Percentiles rank a stretch among this genome's conserved stretches.
Conservation (phyloP, 1,140 invertebrate genomes). For the Leptopilina boulardi region DNA sequence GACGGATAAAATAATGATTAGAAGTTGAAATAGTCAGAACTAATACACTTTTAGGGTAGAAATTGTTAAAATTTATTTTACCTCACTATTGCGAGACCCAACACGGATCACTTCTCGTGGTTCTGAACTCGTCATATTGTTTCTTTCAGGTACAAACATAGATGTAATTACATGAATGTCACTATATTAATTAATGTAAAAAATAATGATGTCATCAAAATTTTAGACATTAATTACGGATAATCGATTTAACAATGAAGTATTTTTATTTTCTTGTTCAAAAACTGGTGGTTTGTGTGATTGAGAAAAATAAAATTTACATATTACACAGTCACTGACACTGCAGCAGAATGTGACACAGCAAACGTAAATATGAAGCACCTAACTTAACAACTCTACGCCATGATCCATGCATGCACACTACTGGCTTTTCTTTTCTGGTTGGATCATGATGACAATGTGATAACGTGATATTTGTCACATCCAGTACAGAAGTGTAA, state of each 20-base stretch:
- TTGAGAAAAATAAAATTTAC: neutral
- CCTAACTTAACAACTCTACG: neutral
- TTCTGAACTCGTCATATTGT: conserved; percentile 50
- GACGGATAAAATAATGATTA: no score
- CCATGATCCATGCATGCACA: no score
- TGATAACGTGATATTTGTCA: no score
- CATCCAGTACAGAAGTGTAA: no score
- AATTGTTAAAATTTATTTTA: conserved; percentile 65
- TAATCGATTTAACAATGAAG: conserved; percentile 17
- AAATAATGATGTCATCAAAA: conserved; percentile 36
- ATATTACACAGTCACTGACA: conserved; percentile 59
- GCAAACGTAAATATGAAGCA: neutral
- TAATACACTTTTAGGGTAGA: conserved; percentile 49
- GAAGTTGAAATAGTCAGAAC: neutral
- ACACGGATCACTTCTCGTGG: conserved; percentile 76
- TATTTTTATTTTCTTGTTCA: neutral
- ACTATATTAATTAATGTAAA: conserved; percentile 16
- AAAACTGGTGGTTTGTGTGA: neutral
- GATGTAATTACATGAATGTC: neutral
- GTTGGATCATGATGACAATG: no score
- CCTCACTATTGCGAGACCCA: conserved; percentile 83
- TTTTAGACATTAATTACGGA: conserved; percentile 45
- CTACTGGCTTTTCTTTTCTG: no score
- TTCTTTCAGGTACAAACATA: neutral
- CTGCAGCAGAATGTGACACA: conserved; percentile 58